Evolutionary conservation across 2,797 vertebrate genomes (phyloP).

Genomic region (Sphenodon punctatus): DNA sequence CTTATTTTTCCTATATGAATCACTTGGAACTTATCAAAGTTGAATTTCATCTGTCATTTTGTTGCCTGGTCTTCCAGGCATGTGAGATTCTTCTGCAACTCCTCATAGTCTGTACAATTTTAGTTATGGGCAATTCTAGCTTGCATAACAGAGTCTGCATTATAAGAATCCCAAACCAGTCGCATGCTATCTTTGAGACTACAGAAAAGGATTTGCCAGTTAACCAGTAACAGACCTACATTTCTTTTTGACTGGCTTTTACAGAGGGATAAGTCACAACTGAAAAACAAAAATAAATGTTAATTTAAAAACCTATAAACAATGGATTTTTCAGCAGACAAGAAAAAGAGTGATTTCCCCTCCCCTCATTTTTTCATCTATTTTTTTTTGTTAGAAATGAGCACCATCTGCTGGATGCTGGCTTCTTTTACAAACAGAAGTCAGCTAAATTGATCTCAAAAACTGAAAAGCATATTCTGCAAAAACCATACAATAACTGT

Average conservation of each 20-base stretch:
- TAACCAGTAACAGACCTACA: background rate
- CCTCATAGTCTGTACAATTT: too few relatives aligned
- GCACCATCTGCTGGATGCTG: conserved; percentile 65
- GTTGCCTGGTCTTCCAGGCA: too few relatives aligned
- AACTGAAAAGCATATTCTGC: background rate
- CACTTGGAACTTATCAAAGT: too few relatives aligned
- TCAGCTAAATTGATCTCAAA: background rate
- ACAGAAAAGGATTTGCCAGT: background rate
- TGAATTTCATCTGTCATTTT: too few relatives aligned
- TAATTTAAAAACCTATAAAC: background rate
- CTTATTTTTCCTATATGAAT: too few relatives aligned
- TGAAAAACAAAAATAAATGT: background rate
- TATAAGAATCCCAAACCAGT: background rate
- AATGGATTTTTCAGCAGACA: background rate
- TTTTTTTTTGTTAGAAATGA: conserved; percentile 23
- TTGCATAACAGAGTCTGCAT: background rate
- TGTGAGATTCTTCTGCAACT: too few relatives aligned
- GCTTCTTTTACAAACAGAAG: background rate
- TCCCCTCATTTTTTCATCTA: accelerated
- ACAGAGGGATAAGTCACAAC: background rate
- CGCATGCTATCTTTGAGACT: background rate
- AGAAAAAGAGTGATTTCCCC: background rate
- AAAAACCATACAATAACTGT: background rate
- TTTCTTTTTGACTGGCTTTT: background rate
- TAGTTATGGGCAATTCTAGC: too few relatives aligned